These are phyloP conservation scores for Germaria angustata DNA, from an alignment of 2,888 invertebrate genomes.

Conservation along the genomic window DNA sequence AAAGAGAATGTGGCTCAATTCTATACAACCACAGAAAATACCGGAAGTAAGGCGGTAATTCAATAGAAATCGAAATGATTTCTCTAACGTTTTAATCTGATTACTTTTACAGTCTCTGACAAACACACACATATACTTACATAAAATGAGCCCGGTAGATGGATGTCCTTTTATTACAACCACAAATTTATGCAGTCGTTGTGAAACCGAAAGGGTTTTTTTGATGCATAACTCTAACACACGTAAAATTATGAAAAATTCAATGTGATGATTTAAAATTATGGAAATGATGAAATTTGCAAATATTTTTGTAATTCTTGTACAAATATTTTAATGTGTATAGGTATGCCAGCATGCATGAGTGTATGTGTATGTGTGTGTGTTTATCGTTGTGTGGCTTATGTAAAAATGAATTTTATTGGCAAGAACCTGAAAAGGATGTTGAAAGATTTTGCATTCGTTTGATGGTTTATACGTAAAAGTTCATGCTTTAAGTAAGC, in stretches of 20 bases:
- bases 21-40: conserved; percentile 46
- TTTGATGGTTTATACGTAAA: no score
- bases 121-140: neutral
- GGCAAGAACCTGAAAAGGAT: no score
- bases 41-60: conserved; percentile 54
- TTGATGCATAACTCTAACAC: neutral
- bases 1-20: neutral
- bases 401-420: no score
- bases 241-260: conserved; percentile 4
- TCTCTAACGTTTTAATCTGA: conserved; percentile 38
- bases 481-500: no score
- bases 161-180: conserved; percentile 43
- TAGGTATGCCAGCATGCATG: no score
- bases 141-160: neutral
- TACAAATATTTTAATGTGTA: neutral
- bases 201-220: neutral
- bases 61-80: conserved; percentile 60
- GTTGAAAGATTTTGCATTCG: no score
- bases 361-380: neutral
- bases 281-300: conserved; percentile 24
- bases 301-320: conserved; percentile 28
- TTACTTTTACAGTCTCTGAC: conserved; percentile 19
- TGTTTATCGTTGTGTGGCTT: no score
- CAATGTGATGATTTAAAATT: neutral
- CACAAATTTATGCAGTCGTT: conserved; percentile 21